Percentiles rank a stretch among this genome's conserved stretches.
Evolutionary conservation across 2,113 vertebrate species (phyloP).

Genomic region (Drymodes brunneopygia): DNA sequence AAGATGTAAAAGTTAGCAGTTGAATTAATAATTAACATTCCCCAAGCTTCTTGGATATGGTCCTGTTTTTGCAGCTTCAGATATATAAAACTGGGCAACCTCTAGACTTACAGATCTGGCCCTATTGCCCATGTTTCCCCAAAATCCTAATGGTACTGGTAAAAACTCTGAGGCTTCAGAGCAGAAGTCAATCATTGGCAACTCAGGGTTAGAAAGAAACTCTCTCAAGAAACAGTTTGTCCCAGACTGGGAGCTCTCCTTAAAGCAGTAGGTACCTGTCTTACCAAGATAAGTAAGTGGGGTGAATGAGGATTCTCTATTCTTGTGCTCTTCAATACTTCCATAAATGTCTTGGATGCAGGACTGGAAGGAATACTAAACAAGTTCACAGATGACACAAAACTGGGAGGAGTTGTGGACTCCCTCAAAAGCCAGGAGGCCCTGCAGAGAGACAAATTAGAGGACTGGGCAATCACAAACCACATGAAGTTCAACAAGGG

Average conservation of each 20-base stretch:
- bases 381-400: not conserved
- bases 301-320: not conserved
- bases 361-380: not conserved
- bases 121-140: not conserved
- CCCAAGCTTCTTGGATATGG: not conserved
- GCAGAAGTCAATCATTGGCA: not conserved
- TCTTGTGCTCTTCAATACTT: not conserved
- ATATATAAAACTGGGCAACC: not conserved
- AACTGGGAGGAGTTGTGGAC: not conserved
- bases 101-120: not conserved
- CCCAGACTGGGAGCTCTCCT: not conserved
- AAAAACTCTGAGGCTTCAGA: not conserved
- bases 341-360: not conserved
- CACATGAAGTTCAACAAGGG: not conserved
- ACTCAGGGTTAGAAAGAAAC: not conserved
- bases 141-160: not conserved
- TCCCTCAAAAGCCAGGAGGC: rapidly evolving
- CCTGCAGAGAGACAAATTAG: not conserved
- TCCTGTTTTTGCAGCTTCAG: not conserved
- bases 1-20: not conserved
- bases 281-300: not conserved
- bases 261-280: not conserved
- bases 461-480: not conserved
- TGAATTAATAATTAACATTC: not conserved
- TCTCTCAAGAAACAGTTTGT: not conserved